Percentiles rank a stretch among this genome's conserved stretches.
Conservation (phyloP, 2,888 invertebrate species). For the Alviniconcha strummeri region DNA sequence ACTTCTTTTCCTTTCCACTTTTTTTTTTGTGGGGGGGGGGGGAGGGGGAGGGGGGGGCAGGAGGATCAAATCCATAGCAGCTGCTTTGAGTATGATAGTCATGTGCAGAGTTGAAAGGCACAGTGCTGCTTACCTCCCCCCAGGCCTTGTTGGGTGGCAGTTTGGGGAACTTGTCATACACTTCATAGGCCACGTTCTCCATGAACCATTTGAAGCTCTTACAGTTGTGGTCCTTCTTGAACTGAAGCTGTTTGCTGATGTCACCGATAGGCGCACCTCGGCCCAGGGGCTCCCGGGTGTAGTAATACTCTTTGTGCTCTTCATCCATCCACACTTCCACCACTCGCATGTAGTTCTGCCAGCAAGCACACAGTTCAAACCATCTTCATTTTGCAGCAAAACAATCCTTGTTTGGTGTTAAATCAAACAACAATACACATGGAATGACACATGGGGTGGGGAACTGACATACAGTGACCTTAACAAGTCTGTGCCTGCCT, state of each 20-base stretch:
- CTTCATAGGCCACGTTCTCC: conserved; percentile 93
- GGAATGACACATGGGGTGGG: too few species aligned
- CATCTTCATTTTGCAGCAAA: too few species aligned
- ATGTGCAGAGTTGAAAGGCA: too few species aligned
- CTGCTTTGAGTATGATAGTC: too few species aligned
- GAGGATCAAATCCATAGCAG: too few species aligned
- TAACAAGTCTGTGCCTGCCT: too few species aligned
- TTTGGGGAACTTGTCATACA: conserved; percentile 93
- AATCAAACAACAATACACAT: too few species aligned
- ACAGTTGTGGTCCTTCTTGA: conserved; percentile 89
- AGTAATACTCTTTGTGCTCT: conserved; percentile 95
- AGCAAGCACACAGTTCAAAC: conserved; percentile 26
- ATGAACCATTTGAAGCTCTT: conserved; percentile 96
- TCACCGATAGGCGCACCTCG: conserved; percentile 59
- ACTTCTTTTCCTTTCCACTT: too few species aligned
- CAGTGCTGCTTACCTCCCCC: conserved; percentile 90
- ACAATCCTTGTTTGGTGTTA: too few species aligned
- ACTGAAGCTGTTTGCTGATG: conserved; percentile 83
- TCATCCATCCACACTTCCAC: conserved; percentile 99
- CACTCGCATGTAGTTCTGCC: conserved; percentile 91
- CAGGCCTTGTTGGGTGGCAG: conserved; percentile 93
- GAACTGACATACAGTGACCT: too few species aligned
- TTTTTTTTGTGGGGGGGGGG: too few species aligned
- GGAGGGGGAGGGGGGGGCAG: too few species aligned
- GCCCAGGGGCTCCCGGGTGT: conserved; percentile 80